Evolutionary conservation across 2,888 invertebrate genomes (phyloP).

Genomic region (Melanostoma scalare): DNA sequence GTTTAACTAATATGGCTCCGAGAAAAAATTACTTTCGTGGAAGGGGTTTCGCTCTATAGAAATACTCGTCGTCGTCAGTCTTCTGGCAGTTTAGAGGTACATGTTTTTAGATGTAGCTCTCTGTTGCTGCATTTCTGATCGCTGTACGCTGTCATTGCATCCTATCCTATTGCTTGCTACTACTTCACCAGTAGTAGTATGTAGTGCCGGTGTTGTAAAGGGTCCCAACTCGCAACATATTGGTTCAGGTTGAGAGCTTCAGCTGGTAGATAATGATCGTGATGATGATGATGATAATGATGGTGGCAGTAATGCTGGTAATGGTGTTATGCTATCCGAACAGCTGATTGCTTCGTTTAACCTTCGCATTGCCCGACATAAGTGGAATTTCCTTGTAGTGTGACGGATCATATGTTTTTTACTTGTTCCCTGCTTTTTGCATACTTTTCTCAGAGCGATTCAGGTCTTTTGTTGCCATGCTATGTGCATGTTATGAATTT

Average conservation of each 20-base stretch:
- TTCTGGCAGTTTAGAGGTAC: slow-evolving; percentile 15
- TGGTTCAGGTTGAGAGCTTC: slow-evolving; percentile 48
- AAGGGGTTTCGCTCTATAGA: slow-evolving; percentile 53
- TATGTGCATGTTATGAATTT: slow-evolving; percentile 57
- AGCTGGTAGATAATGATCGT: slow-evolving; percentile 49
- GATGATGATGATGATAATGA: slow-evolving; percentile 36
- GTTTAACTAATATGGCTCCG: slow-evolving; percentile 38
- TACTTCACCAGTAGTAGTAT: background rate
- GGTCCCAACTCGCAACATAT: slow-evolving; percentile 28
- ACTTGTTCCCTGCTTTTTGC: slow-evolving; percentile 43
- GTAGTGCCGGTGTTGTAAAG: background rate
- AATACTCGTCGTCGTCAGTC: slow-evolving; percentile 11
- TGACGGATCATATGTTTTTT: slow-evolving; percentile 69
- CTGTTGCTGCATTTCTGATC: slow-evolving; percentile 44
- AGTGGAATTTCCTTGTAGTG: slow-evolving; percentile 65
- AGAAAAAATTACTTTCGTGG: slow-evolving; percentile 25
- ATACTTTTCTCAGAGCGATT: slow-evolving; percentile 52
- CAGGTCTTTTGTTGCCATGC: slow-evolving; percentile 54
- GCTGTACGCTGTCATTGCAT: background rate
- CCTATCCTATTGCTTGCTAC: background rate
- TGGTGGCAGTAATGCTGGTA: slow-evolving; percentile 47
- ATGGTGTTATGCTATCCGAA: slow-evolving; percentile 63
- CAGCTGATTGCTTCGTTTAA: slow-evolving; percentile 72
- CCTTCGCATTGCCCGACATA: slow-evolving; percentile 70
- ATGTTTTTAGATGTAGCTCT: slow-evolving; percentile 29